Conservation (phyloP, 2,888 invertebrate genomes). For the Scaeva pyrastri region DNA sequence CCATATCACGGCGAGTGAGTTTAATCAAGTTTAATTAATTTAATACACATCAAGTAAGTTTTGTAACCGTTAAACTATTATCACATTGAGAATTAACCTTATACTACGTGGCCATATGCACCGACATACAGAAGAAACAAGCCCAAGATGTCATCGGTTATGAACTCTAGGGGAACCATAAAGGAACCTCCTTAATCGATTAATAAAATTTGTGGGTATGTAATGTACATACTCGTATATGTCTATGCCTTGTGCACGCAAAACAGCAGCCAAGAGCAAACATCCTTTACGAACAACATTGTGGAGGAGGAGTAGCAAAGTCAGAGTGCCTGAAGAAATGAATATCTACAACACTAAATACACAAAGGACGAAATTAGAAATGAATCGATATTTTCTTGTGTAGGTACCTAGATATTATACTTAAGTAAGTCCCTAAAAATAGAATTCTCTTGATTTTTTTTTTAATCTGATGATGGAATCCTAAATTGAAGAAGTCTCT, state of each 20-base stretch:
- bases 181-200: constrained; percentile 7
- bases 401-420: neutral
- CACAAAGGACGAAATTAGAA: constrained; percentile 39
- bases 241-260: too few species aligned
- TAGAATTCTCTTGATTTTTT: constrained; percentile 14
- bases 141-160: neutral
- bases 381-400: constrained; percentile 48
- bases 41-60: neutral
- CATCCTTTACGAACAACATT: neutral
- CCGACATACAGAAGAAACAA: neutral
- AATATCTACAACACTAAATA: constrained; percentile 26
- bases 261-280: neutral
- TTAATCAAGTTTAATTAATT: constrained; percentile 6
- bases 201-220: neutral
- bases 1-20: neutral
- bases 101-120: neutral
- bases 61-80: neutral
- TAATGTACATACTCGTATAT: too few species aligned
- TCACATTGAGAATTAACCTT: neutral
- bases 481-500: constrained; percentile 15
- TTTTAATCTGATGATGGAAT: constrained; percentile 23
- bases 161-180: neutral
- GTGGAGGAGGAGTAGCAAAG: too few species aligned
- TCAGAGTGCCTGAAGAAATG: constrained; percentile 38
- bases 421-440: constrained; percentile 6